Conservation (phyloP, 2,797 vertebrate genomes). For the Ptychadena robeensis region DNA sequence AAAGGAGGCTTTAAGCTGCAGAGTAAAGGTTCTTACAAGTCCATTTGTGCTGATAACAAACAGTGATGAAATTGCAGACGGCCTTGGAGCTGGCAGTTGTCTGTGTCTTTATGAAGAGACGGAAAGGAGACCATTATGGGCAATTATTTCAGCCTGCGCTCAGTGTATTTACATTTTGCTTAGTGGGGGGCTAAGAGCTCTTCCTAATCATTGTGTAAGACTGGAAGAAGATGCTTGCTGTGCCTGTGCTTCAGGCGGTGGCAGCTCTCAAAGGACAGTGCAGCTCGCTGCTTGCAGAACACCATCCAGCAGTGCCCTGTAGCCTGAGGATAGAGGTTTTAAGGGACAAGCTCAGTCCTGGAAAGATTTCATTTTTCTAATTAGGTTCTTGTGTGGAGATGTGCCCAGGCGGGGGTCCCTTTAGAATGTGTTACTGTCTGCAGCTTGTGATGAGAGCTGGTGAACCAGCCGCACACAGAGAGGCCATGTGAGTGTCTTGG, state of each 20-base stretch:
- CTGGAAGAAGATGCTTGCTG: background rate
- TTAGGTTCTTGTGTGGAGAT: conserved; percentile 29
- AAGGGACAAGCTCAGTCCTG: conserved; percentile 2
- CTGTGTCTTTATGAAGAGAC: background rate
- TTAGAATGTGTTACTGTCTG: conserved; percentile 7
- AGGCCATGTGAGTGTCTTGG: background rate
- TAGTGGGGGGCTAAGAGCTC: conserved; percentile 3
- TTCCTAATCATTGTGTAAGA: background rate
- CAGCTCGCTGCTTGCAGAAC: background rate
- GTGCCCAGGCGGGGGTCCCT: background rate
- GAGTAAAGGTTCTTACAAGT: background rate
- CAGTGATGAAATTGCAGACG: background rate
- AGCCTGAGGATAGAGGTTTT: conserved; percentile 9
- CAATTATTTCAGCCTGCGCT: conserved; percentile 3
- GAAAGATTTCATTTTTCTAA: conserved; percentile 30
- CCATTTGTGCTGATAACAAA: background rate
- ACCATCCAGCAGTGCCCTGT: conserved; percentile 4
- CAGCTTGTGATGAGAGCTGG: background rate
- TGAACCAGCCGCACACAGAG: background rate
- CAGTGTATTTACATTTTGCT: conserved; percentile 27
- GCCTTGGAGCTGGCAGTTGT: background rate
- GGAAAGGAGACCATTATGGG: background rate
- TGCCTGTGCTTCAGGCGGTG: conserved; percentile 4
- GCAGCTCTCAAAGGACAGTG: conserved; percentile 4
- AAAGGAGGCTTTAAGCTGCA: background rate